A percentile compares a stretch with the other conserved stretches of the same genome.
These are phyloP conservation scores for Micronisus gabar DNA, from an alignment of 2,113 vertebrate species.

Conservation along the genomic window DNA sequence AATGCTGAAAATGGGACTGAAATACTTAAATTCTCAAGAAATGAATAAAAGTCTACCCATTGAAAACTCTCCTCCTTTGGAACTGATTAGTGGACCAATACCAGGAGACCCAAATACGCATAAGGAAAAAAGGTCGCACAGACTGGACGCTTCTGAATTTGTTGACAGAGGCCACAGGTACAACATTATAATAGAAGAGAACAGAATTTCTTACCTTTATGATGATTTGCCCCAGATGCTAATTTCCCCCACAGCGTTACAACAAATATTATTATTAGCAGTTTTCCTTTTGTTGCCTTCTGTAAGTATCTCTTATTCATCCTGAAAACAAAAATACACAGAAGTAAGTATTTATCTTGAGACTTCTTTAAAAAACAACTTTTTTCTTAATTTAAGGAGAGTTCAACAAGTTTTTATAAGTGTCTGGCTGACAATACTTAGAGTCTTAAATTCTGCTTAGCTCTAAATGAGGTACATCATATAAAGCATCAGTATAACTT, in stretches of 20 bases:
- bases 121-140: not conserved
- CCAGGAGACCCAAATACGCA: not conserved
- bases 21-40: not conserved
- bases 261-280: conserved; percentile 90
- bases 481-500: not conserved
- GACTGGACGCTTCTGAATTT: not conserved
- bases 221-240: conserved; percentile 80
- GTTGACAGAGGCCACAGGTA: not conserved
- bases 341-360: not conserved
- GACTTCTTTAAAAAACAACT: not conserved
- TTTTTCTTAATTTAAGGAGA: not conserved
- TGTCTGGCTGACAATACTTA: not conserved
- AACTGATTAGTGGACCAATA: not conserved
- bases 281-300: conserved; percentile 87
- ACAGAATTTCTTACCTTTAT: conserved; percentile 82
- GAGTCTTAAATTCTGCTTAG: not conserved
- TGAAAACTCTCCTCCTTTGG: not conserved
- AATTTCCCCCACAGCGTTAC: conserved; percentile 88
- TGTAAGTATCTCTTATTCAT: conserved; percentile 91
- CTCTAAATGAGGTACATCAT: not conserved
- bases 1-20: not conserved
- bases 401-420: not conserved
- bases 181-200: not conserved
- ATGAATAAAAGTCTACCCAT: not conserved
- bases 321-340: conserved; percentile 74